Percentiles rank a stretch among this genome's conserved stretches.
These are phyloP conservation scores for Gopherus flavomarginatus DNA, from an alignment of 2,113 vertebrate genomes.

Conservation along the genomic window DNA sequence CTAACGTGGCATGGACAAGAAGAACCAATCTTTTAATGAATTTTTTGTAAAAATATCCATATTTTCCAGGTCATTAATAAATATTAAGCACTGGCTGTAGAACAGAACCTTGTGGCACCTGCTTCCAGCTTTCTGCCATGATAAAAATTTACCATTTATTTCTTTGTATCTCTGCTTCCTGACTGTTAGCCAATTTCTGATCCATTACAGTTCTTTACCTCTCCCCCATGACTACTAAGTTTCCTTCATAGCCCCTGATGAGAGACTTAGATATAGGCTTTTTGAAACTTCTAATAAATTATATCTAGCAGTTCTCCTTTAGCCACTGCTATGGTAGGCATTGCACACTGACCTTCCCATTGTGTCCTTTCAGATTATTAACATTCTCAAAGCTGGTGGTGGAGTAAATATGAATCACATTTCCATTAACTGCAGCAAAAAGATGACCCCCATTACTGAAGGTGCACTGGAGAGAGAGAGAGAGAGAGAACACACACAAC, in stretches of 20 bases:
- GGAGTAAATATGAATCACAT: conserved; percentile 93
- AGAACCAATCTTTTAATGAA: not conserved
- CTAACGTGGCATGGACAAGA: too few relatives aligned
- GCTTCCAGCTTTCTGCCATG: not conserved
- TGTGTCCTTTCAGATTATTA: conserved; percentile 92
- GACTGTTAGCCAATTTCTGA: not conserved
- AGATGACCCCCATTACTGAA: conserved; percentile 95
- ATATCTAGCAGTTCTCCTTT: not conserved
- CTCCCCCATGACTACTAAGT: not conserved
- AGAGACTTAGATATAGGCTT: not conserved
- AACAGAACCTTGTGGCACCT: not conserved
- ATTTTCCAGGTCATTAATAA: not conserved
- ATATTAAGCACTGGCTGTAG: not conserved
- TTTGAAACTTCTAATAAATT: not conserved
- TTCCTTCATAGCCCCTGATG: not conserved
- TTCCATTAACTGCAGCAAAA: conserved; percentile 93
- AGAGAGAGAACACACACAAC: not conserved
- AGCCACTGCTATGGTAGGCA: not conserved
- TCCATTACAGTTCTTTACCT: conserved; percentile 5
- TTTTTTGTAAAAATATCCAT: not conserved
- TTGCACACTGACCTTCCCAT: conserved; percentile 87
- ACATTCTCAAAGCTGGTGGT: conserved; percentile 89
- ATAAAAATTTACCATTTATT: not conserved
- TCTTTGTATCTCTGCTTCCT: not conserved
- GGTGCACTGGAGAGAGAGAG: conserved; percentile 81